phyloP scores from a whole-genome alignment of 2,113 vertebrate species.

The Amblyornis subalaris region DNA sequence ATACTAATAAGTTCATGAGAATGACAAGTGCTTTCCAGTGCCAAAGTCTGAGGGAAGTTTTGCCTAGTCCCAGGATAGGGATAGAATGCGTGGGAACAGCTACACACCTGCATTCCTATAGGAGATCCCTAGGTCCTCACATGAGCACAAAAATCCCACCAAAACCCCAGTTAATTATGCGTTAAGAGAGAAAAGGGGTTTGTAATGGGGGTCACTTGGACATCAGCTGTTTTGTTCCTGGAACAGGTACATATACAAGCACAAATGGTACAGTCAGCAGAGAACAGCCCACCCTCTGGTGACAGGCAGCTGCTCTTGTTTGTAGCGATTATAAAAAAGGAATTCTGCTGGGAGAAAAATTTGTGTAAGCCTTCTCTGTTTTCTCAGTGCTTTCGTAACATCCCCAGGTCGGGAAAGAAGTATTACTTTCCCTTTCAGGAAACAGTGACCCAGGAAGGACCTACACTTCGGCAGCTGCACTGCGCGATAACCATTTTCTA shows the following conservation, averaged over 20 bases:
- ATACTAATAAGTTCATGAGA: neutral
- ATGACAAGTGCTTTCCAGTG: neutral
- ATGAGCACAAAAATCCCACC: neutral
- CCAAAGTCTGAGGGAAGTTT: neutral
- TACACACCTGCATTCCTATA: neutral
- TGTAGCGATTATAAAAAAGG: neutral
- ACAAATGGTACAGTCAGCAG: neutral
- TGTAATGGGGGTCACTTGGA: neutral
- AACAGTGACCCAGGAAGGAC: neutral
- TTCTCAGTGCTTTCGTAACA: neutral
- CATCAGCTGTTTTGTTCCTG: neutral
- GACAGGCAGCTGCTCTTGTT: neutral
- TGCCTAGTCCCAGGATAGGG: neutral
- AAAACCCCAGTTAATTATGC: neutral
- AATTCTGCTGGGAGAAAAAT: neutral
- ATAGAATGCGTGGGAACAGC: neutral
- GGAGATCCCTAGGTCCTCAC: neutral
- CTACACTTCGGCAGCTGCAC: neutral
- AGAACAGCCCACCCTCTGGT: neutral
- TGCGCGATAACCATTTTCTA: neutral
- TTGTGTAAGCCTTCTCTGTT: neutral
- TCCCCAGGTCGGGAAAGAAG: neutral
- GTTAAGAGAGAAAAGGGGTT: neutral
- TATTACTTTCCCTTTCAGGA: neutral
- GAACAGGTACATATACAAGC: neutral